Conservation (phyloP, 2,113 vertebrate species). For the Osmerus eperlanus region DNA sequence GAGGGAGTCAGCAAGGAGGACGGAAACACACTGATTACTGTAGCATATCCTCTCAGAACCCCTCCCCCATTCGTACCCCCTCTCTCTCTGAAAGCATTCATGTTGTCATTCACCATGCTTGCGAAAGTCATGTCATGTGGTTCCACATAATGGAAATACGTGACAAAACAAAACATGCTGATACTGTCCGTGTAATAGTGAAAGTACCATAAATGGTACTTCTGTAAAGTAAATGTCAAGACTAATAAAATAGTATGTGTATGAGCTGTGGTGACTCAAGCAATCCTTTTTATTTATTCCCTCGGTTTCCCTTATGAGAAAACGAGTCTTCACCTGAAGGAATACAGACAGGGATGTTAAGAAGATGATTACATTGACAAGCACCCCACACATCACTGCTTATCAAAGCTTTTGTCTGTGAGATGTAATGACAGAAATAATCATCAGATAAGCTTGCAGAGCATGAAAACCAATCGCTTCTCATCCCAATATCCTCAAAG, state of each 20-base stretch:
- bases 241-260: too few species aligned
- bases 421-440: constrained; percentile 4
- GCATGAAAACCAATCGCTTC: constrained; percentile 20
- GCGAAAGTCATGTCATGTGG: neutral
- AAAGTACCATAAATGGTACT: too few species aligned
- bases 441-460: constrained; percentile 3
- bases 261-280: too few species aligned
- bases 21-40: constrained; percentile 55
- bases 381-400: constrained; percentile 1
- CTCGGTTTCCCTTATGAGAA: too few species aligned
- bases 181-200: too few species aligned
- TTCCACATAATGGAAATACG: neutral
- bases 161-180: neutral
- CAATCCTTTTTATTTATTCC: too few species aligned
- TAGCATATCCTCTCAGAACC: constrained; percentile 51
- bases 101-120: too few species aligned
- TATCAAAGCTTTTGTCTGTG: constrained; percentile 1
- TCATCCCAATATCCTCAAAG: constrained; percentile 5
- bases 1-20: constrained; percentile 49
- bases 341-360: neutral
- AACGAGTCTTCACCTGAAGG: neutral
- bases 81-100: constrained; percentile 8
- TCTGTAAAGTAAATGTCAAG: too few species aligned
- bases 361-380: constrained; percentile 1
- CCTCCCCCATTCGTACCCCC: constrained; percentile 38